Conservation (phyloP, 1,140 invertebrate species). For the Thereuonema tuberculata region DNA sequence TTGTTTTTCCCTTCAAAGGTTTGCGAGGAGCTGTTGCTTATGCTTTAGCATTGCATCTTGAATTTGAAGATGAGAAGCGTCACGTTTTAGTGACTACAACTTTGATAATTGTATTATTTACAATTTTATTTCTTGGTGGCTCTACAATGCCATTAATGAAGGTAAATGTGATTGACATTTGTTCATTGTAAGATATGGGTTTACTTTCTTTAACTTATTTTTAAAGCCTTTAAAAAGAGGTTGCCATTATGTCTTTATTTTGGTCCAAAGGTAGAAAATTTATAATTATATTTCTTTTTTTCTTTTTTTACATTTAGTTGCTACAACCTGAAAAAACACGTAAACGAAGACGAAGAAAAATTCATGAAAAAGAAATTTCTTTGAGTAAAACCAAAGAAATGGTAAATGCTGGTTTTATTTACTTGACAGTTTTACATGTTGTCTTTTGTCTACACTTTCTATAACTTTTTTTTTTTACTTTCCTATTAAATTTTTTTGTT, state of each 20-base stretch:
- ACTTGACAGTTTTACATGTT: background rate
- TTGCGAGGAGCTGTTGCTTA: conserved; percentile 95
- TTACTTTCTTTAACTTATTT: too few species aligned
- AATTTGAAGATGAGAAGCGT: conserved; percentile 82
- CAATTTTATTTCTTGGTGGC: conserved; percentile 85
- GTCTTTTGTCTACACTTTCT: background rate
- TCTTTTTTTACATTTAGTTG: conserved; percentile 32
- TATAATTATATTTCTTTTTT: too few species aligned
- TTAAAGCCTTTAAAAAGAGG: too few species aligned
- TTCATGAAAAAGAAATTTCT: conserved; percentile 61
- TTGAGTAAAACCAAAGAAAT: conserved; percentile 94
- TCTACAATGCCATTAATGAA: conserved; percentile 91
- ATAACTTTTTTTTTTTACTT: too few species aligned
- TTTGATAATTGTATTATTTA: conserved; percentile 90
- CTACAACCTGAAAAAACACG: conserved; percentile 47
- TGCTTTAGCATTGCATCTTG: conserved; percentile 88
- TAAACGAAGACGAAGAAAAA: conserved; percentile 44
- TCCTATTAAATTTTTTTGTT: too few species aligned
- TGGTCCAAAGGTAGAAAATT: conserved; percentile 34
- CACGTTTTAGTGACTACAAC: conserved; percentile 95
- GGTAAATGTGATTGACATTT: conserved; percentile 24
- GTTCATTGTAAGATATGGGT: background rate
- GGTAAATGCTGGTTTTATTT: conserved; percentile 36
- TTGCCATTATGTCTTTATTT: background rate
- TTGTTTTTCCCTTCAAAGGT: conserved; percentile 47